phyloP scores from a whole-genome alignment of 1,140 invertebrate genomes.

The Pseudomyrmex concolor region DNA sequence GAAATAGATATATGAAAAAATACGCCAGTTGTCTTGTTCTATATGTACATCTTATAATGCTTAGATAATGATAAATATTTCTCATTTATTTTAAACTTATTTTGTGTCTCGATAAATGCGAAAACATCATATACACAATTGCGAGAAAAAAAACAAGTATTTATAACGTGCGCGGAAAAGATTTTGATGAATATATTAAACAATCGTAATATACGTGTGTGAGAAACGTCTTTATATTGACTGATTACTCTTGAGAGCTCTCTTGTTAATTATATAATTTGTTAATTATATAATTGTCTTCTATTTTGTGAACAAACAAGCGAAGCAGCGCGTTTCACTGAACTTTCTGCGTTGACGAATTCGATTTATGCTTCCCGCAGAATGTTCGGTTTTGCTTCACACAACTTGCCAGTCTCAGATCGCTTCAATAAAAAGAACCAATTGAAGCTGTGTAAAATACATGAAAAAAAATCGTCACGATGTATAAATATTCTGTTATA shows the following conservation, averaged over 20 bases:
- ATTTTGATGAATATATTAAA: constrained; percentile 10
- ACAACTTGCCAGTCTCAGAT: constrained; percentile 42
- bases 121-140: constrained; percentile 65
- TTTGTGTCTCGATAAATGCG: constrained; percentile 34
- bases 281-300: constrained; percentile 60
- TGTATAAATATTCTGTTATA: constrained; percentile 54
- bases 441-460: constrained; percentile 35
- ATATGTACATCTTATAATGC: neutral
- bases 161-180: constrained; percentile 51
- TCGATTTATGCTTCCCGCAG: constrained; percentile 66
- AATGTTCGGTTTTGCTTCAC: constrained; percentile 70
- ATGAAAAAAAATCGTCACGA: constrained; percentile 29
- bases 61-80: constrained; percentile 41
- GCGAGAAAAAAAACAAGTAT: constrained; percentile 61
- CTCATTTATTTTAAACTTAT: constrained; percentile 32
- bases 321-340: constrained; percentile 65
- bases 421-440: constrained; percentile 21
- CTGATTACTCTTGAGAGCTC: constrained; percentile 67
- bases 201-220: constrained; percentile 37
- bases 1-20: constrained; percentile 8
- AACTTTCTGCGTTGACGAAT: constrained; percentile 48
- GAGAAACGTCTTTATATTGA: constrained; percentile 59
- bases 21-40: constrained; percentile 27
- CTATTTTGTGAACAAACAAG: constrained; percentile 71
- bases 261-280: constrained; percentile 54